Percentiles rank a stretch among this genome's conserved stretches.
phyloP scores from a whole-genome alignment of 2,113 vertebrate genomes.

The Athene cunicularia region DNA sequence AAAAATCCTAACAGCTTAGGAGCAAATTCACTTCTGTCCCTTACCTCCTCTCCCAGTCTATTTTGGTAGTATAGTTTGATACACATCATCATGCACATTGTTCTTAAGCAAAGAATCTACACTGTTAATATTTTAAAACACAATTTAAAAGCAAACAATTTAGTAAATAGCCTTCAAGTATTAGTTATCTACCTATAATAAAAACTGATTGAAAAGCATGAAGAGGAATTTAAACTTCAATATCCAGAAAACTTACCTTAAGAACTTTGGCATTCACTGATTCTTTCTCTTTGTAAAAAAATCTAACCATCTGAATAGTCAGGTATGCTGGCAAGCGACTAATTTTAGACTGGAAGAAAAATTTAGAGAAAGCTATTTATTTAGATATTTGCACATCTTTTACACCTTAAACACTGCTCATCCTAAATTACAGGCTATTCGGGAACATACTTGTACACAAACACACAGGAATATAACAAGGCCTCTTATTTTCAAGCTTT shows the following conservation, averaged over 20 bases:
- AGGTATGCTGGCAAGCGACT: conserved; percentile 94
- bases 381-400: not conserved
- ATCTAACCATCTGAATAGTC: conserved; percentile 98
- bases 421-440: not conserved
- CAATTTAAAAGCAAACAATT: not conserved
- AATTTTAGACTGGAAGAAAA: conserved; percentile 87
- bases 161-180: not conserved
- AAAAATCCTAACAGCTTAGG: not conserved
- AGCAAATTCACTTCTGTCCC: not conserved
- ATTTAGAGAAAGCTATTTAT: not conserved
- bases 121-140: not conserved
- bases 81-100: not conserved
- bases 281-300: conserved; percentile 99
- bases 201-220: not conserved
- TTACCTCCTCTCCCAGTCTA: not conserved
- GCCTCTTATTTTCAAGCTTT: not conserved
- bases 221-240: not conserved
- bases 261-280: conserved; percentile 99
- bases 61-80: not conserved
- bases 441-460: not conserved
- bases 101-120: not conserved
- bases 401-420: not conserved
- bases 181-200: not conserved
- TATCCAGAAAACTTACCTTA: conserved; percentile 76
- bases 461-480: not conserved